Evolutionary conservation across 1,140 invertebrate genomes (phyloP).

Genomic region (Habropoda laboriosa): DNA sequence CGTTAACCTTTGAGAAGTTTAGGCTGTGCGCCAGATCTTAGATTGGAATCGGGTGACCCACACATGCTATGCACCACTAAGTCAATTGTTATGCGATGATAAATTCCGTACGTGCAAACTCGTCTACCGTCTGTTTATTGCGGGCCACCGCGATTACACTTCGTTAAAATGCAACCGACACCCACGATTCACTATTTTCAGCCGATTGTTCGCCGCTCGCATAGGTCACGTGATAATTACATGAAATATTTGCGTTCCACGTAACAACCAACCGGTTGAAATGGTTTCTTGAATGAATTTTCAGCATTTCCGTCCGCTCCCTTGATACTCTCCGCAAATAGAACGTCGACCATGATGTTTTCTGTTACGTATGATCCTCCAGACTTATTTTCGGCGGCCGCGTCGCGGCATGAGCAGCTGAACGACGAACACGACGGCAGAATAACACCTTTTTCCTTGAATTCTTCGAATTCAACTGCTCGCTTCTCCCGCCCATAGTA

Average conservation of each 20-base stretch:
- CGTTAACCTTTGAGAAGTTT: conserved; percentile 75
- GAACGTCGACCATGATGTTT: conserved; percentile 20
- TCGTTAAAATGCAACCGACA: conserved; percentile 36
- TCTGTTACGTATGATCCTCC: conserved; percentile 4
- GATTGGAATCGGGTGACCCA: conserved; percentile 74
- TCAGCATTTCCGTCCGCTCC: conserved; percentile 30
- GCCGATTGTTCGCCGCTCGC: conserved; percentile 35
- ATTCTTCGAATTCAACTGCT: neutral
- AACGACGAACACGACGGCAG: neutral
- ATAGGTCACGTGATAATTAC: conserved; percentile 57
- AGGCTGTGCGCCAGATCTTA: conserved; percentile 73
- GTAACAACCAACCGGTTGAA: conserved; percentile 40
- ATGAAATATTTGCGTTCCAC: conserved; percentile 14
- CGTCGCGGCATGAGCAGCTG: too few species aligned
- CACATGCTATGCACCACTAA: conserved; percentile 62
- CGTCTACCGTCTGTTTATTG: conserved; percentile 41
- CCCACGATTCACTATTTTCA: conserved; percentile 58
- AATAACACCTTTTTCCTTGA: conserved; percentile 15
- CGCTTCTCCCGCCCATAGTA: too few species aligned
- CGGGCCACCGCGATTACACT: conserved; percentile 26
- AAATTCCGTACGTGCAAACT: conserved; percentile 31
- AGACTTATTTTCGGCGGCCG: conserved; percentile 13
- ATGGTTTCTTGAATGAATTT: conserved; percentile 49
- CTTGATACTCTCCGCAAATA: conserved; percentile 44
- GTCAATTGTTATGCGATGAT: conserved; percentile 64